phyloP scores from a whole-genome alignment of 2,113 vertebrate species.

The Parus major region DNA sequence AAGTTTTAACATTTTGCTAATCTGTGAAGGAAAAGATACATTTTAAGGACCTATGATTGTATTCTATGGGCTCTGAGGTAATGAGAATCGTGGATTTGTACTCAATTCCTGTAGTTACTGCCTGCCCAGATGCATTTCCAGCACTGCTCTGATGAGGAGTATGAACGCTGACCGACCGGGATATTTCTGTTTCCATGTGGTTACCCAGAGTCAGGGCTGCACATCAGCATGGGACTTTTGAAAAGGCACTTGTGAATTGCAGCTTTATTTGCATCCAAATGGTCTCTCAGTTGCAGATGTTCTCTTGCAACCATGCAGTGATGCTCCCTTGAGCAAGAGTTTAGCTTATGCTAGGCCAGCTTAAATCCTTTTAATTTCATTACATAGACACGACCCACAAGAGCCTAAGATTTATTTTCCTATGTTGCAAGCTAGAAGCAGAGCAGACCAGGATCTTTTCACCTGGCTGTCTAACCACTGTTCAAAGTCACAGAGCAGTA shows the following conservation, averaged over 20 bases:
- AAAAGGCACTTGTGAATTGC: neutral
- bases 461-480: neutral
- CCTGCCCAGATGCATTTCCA: neutral
- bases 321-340: neutral
- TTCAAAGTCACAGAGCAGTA: neutral
- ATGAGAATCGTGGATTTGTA: neutral
- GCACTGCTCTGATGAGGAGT: neutral
- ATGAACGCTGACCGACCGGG: rapidly evolving
- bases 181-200: neutral
- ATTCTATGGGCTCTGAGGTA: neutral
- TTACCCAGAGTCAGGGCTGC: neutral
- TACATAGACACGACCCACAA: rapidly evolving
- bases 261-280: neutral
- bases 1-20: neutral
- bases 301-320: neutral
- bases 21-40: neutral
- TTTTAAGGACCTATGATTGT: neutral
- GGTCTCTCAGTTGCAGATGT: neutral
- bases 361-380: neutral
- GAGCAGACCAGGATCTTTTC: neutral
- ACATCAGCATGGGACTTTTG: neutral
- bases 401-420: neutral
- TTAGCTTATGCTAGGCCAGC: neutral
- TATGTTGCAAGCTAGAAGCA: neutral
- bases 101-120: neutral